Evolutionary conservation across 2,888 invertebrate species (phyloP), one percentile per base, ranked within the genome.

Genomic region (Leptinotarsa juncta): DNA sequence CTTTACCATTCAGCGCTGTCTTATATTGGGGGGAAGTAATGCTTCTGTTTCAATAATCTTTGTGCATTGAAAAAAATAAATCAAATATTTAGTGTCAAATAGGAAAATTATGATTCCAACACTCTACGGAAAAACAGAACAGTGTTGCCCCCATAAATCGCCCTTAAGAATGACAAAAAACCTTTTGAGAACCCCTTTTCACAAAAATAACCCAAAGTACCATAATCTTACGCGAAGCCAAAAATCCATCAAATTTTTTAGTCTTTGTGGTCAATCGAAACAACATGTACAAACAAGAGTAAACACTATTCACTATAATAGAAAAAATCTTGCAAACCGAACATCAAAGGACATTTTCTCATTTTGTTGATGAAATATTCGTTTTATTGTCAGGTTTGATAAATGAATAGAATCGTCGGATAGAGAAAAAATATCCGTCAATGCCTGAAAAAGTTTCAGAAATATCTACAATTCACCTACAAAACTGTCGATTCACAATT

Each of bases 281-380:
- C 5, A 32, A 32, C n/a, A 16, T 62, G 7, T 15, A 16, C 7
- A 26, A n/a, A 32, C 7, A n/a, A 62, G n/a, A 16, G 26, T 57
- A 32, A n/a, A 57, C 51, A n/a, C n/a, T 57, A 20, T 20, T 57
- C 20, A 60, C 23, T 60, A 62, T 42, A 62, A 16, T 62, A 62
- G 23, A 57, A 23, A 23, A 57, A 1, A 57, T n/a, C n/a, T 62
- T 26, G 42, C 26, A 18, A 62, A 62, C 10, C 14, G 7, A 62
- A 62, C 32, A 32, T 32, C 42, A n/a, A 32, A 62, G 42, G n/a
- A 62, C 16, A n/a, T 26, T 62, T 55, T 57, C 57, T 57, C 23
- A 7, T 4, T 32, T 62, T 26, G n/a, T 62, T n/a, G 16, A 62
- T 62, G 16, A 4, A 57, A 57, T 23, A 23, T 57, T 57, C 16